Conservation (phyloP, 2,888 invertebrate species). For the Melikaiella ostensackeni region DNA sequence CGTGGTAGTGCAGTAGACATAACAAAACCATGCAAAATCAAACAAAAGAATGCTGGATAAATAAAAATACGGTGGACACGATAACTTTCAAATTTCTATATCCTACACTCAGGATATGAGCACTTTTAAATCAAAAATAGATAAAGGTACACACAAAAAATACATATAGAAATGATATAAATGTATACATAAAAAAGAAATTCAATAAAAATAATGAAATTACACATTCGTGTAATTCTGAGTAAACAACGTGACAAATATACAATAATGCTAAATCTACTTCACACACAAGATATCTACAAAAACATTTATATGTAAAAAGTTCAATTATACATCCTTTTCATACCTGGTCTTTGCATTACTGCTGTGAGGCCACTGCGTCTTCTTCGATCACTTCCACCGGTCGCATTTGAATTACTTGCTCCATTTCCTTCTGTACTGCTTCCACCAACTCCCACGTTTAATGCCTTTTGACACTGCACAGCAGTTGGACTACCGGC, state of each 20-base stretch:
- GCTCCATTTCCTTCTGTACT: constrained; percentile 71
- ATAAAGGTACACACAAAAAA: constrained; percentile 31
- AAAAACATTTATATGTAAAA: constrained; percentile 27
- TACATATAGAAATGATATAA: neutral
- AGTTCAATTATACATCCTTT: constrained; percentile 39
- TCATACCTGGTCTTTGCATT: constrained; percentile 90
- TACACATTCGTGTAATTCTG: neutral
- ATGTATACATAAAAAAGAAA: neutral
- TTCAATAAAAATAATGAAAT: constrained; percentile 40
- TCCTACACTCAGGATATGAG: neutral
- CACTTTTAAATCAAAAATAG: constrained; percentile 31
- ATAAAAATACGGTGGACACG: constrained; percentile 51
- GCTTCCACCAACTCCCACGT: constrained; percentile 62
- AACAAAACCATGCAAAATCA: constrained; percentile 76
- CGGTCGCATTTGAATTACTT: constrained; percentile 78
- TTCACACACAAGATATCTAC: constrained; percentile 6
- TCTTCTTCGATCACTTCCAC: constrained; percentile 83
- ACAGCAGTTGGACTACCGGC: constrained; percentile 76
- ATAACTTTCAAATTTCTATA: neutral
- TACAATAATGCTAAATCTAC: constrained; percentile 11
- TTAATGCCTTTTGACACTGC: constrained; percentile 76
- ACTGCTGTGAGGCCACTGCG: constrained; percentile 91
- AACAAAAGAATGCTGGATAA: constrained; percentile 69
- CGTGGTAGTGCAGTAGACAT: constrained; percentile 71
- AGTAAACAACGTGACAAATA: constrained; percentile 39